Conservation (phyloP, 2,888 invertebrate genomes). For the Antheraea yamamai region DNA sequence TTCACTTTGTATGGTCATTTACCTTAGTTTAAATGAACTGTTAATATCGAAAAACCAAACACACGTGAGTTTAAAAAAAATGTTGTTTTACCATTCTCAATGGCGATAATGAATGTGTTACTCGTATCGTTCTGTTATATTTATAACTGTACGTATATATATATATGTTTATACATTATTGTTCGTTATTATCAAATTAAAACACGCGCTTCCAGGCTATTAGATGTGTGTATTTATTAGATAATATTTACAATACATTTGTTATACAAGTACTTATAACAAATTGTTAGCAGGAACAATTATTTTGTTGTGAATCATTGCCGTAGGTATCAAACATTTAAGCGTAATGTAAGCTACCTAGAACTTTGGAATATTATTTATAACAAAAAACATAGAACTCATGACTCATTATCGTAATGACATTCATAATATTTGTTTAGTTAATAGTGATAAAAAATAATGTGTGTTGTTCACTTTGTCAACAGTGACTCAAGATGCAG, state of each 20-base stretch:
- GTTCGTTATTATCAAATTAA: neutral
- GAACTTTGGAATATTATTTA: too few species aligned
- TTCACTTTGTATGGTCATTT: too few species aligned
- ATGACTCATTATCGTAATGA: neutral
- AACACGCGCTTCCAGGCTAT: neutral
- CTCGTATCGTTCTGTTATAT: neutral
- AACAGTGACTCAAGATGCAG: conserved; percentile 85
- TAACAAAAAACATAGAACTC: too few species aligned
- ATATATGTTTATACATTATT: neutral
- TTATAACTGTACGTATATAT: too few species aligned
- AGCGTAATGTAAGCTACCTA: too few species aligned
- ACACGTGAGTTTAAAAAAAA: neutral
- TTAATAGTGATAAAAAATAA: neutral
- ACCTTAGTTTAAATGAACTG: neutral
- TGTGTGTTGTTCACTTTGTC: conserved; percentile 24
- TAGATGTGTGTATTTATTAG: neutral
- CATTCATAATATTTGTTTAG: neutral
- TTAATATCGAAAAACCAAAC: neutral
- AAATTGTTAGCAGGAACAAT: too few species aligned
- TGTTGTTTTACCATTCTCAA: neutral
- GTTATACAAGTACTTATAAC: too few species aligned
- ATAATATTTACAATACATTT: too few species aligned
- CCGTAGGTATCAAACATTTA: too few species aligned
- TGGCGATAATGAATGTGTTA: neutral
- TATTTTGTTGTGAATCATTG: too few species aligned